Evolutionary conservation across 1,140 invertebrate genomes (phyloP).

Genomic region (Trinorchestia longiramus): DNA sequence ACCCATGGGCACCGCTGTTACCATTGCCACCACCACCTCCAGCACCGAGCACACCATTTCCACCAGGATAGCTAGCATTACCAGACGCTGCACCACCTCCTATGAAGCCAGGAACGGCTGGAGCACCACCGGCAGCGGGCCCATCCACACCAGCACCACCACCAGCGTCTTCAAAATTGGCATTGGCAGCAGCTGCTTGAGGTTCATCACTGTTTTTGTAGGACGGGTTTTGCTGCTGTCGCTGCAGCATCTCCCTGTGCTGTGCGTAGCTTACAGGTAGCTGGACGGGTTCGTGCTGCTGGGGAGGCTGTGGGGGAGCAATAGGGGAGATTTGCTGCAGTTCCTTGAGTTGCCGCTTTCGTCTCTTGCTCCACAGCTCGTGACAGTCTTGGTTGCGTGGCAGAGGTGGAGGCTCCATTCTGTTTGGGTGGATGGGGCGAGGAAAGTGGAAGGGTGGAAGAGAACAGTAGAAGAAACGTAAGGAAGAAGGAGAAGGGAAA

Average conservation of each 20-base stretch:
- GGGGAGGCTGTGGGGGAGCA: slow-evolving; percentile 63
- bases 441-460: slow-evolving; percentile 37
- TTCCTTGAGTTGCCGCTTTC: slow-evolving; percentile 82
- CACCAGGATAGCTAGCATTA: background rate
- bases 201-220: slow-evolving; percentile 56
- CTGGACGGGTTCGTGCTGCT: slow-evolving; percentile 69
- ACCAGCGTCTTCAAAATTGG: background rate
- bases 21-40: background rate
- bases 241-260: slow-evolving; percentile 60
- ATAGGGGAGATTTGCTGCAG: slow-evolving; percentile 77
- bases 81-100: background rate
- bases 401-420: slow-evolving; percentile 79
- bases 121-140: background rate
- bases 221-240: slow-evolving; percentile 55
- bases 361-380: slow-evolving; percentile 98
- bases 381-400: slow-evolving; percentile 99
- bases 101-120: background rate
- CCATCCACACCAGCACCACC: background rate
- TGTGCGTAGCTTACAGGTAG: slow-evolving; percentile 60
- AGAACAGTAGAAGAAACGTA: background rate
- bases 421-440: slow-evolving; percentile 36
- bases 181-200: slow-evolving; percentile 52
- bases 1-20: background rate
- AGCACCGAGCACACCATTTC: background rate
- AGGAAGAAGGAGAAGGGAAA: background rate